Conservation (phyloP, 2,113 vertebrate species). For the Canis aureus region DNA sequence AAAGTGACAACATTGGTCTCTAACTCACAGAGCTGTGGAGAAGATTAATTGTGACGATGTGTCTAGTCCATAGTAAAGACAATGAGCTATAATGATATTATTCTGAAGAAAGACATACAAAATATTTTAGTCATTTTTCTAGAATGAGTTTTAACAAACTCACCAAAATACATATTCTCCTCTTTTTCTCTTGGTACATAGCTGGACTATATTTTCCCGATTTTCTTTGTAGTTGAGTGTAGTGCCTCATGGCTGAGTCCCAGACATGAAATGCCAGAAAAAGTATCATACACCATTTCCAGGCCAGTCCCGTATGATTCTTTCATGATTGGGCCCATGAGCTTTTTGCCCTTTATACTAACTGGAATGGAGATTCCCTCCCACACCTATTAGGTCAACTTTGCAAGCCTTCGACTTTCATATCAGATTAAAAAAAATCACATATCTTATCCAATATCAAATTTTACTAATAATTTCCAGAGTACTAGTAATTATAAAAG, state of each 20-base stretch:
- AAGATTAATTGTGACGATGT: background rate
- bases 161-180: background rate
- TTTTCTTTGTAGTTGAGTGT: background rate
- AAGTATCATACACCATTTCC: background rate
- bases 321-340: background rate
- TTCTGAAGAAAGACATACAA: background rate
- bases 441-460: background rate
- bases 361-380: background rate
- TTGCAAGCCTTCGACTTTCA: background rate
- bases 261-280: background rate
- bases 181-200: background rate
- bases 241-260: background rate
- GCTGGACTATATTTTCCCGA: background rate
- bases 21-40: background rate
- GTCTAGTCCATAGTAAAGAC: background rate
- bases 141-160: background rate
- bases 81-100: background rate
- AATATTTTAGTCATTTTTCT: background rate
- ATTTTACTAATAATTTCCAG: background rate
- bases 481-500: background rate
- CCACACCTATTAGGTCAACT: fast-evolving
- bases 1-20: background rate
- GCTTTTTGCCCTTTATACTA: background rate
- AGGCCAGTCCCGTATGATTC: background rate
- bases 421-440: background rate